Evolutionary conservation across 92 coral and sea anemone genomes (phyloP), one percentile per base, ranked within the genome.

Genomic region (Diadumene lineata): DNA sequence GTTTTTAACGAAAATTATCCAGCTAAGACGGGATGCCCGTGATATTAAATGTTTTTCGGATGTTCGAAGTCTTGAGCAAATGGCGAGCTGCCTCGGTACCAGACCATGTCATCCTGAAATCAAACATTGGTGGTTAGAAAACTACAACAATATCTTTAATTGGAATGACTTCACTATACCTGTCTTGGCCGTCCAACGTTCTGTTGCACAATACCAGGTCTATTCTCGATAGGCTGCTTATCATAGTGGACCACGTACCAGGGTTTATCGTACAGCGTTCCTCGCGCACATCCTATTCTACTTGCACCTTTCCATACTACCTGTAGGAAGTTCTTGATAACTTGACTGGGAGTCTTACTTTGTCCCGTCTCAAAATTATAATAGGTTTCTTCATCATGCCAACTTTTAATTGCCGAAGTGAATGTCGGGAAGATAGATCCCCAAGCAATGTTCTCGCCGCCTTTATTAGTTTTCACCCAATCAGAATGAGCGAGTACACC

Each of bases 361-460:
- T 81, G 74, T 0, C 86, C 84, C n/a, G 79, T 66, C 17, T 64
- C 71, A 70, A 88, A 91, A 67, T 91, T 87, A 66, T 79, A 91
- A 32, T 75, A 78, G 27, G 33, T 70, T 21, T 79, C 89, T 31
- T 91, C 89, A 58, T 91, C 97, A 50, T 91, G 97, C 97, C 97
- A 91, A 61, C 83, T 84, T 33, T 91, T 91, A 57, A 91, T 79
- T 1, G 86, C 97, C 44, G 93, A 76, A 33, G 90, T 85, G 72
- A 91, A 91, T 28, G 87, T 84, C 27, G 81, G 84, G 43, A 91
- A 74, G 31, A 70, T 30, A 81, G 93, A 53, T 82, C 86, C 97
- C 97, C 97, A 91, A 34, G 90, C 97, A 11, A 91, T 84, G 15
- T 85, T 79, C 83, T 91, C 93, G n/a, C 97, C 97, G 66, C 73